Evolutionary conservation across 2,797 vertebrate species (phyloP).

Genomic region (Sebastiscus albofasciatus): DNA sequence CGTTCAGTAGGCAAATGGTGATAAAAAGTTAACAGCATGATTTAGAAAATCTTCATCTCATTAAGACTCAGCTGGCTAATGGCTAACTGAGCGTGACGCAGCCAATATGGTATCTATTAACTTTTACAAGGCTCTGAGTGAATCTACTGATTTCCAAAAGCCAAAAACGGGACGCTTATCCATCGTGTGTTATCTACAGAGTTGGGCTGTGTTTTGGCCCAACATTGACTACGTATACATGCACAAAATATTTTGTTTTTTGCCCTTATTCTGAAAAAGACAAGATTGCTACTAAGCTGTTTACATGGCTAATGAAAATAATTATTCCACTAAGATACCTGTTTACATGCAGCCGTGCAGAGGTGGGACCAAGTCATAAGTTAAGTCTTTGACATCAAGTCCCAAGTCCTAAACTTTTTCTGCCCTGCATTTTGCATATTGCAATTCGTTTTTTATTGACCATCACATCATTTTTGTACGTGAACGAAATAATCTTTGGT

Average conservation of each 20-base stretch:
- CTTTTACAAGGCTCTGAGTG: conserved; percentile 48
- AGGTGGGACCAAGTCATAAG: too few relatives aligned
- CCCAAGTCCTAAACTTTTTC: too few relatives aligned
- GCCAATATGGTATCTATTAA: conserved; percentile 39
- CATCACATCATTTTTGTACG: too few relatives aligned
- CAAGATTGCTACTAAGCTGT: not conserved
- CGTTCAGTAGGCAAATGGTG: conserved; percentile 11
- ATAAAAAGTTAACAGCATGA: conserved; percentile 44
- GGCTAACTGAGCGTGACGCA: conserved; percentile 28
- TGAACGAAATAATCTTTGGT: too few relatives aligned
- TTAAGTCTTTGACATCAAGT: too few relatives aligned
- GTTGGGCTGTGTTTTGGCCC: not conserved
- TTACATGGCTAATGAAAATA: not conserved
- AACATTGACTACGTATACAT: not conserved
- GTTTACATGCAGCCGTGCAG: too few relatives aligned
- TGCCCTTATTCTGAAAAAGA: not conserved
- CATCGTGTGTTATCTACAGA: conserved; percentile 11
- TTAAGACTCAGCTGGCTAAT: conserved; percentile 23
- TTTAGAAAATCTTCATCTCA: conserved; percentile 49
- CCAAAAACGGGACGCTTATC: conserved; percentile 7
- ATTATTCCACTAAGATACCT: too few relatives aligned
- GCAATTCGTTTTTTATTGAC: too few relatives aligned
- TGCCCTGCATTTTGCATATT: too few relatives aligned
- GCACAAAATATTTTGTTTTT: not conserved
- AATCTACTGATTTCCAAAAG: conserved; percentile 11